Conservation (phyloP, 1,140 invertebrate species). For the Platyura marginata region DNA sequence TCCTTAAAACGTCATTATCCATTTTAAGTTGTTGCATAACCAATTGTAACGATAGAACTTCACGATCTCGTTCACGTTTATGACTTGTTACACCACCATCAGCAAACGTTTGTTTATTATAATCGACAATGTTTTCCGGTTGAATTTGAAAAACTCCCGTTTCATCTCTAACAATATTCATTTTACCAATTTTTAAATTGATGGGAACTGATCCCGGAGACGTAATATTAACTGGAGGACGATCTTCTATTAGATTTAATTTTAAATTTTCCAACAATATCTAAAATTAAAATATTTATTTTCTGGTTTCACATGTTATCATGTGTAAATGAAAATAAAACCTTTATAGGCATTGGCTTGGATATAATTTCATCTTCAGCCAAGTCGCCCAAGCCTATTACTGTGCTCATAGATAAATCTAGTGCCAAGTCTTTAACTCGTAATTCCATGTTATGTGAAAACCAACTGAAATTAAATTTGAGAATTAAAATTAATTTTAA, state of each 20-base stretch:
- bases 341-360: conserved; percentile 58
- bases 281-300: conserved; percentile 24
- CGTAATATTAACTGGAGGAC: conserved; percentile 60
- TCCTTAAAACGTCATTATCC: conserved; percentile 43
- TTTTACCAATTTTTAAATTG: conserved; percentile 49
- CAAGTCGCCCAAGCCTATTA: conserved; percentile 58
- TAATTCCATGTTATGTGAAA: conserved; percentile 35
- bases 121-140: conserved; percentile 22
- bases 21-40: conserved; percentile 30
- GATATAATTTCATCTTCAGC: conserved; percentile 70
- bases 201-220: conserved; percentile 62
- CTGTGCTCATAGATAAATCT: conserved; percentile 59
- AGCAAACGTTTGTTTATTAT: not conserved
- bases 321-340: conserved; percentile 23
- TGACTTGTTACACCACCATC: conserved; percentile 1
- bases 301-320: not conserved
- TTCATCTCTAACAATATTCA: conserved; percentile 43
- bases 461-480: conserved; percentile 21
- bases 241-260: conserved; percentile 58
- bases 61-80: conserved; percentile 23
- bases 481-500: not conserved
- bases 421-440: conserved; percentile 45
- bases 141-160: conserved; percentile 56
- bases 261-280: conserved; percentile 45
- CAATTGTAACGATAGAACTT: conserved; percentile 29